A percentile compares a stretch with the other conserved stretches of the same genome.
Conservation (phyloP, 2,113 vertebrate species). For the Dicrurus megarhynchus region DNA sequence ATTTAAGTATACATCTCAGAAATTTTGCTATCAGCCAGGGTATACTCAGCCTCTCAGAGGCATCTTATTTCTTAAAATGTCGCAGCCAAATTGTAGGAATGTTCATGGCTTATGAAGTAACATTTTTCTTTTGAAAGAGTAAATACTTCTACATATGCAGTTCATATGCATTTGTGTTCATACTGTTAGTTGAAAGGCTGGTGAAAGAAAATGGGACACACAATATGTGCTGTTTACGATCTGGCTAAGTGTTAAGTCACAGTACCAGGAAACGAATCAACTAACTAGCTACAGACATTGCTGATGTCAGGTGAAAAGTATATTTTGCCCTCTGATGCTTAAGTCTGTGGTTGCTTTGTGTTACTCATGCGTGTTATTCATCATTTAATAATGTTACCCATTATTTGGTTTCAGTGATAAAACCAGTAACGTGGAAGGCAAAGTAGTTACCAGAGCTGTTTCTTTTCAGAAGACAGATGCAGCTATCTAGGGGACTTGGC, state of each 20-base stretch:
- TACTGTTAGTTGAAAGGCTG: background rate
- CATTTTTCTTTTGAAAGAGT: background rate
- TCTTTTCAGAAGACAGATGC: background rate
- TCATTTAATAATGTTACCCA: background rate
- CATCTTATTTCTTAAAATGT: background rate
- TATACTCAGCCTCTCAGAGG: background rate
- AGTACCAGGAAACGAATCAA: background rate
- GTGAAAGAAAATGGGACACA: background rate
- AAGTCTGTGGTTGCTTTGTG: background rate
- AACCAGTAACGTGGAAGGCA: background rate
- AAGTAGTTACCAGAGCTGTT: background rate
- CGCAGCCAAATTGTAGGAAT: background rate
- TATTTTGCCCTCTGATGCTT: slow-evolving; percentile 4
- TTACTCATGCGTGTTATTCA: background rate
- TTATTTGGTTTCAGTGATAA: background rate
- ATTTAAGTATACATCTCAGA: background rate
- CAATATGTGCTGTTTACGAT: background rate
- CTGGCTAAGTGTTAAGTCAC: background rate
- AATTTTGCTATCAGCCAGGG: background rate
- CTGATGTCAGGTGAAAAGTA: background rate
- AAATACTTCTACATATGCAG: background rate
- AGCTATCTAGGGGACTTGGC: background rate
- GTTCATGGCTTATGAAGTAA: background rate
- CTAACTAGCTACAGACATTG: background rate
- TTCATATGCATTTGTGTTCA: background rate